Base-by-base conservation (phyloP, 2,797 vertebrate species). In the Pitangus sulphuratus region DNA sequence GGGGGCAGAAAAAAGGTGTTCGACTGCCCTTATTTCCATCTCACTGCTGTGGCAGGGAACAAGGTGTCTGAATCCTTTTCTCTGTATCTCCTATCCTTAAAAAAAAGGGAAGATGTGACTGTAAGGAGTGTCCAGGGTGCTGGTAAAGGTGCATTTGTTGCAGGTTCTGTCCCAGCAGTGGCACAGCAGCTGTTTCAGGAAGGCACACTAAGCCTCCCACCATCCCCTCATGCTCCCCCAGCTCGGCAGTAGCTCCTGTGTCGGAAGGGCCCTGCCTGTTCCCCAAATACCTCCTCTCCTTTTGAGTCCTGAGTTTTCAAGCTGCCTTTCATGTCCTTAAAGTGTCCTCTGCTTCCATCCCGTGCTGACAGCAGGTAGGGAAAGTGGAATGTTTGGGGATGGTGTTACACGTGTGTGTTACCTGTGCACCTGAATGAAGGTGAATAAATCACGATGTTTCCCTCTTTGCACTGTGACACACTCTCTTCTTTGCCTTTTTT, bases 81-180 rank as follows among this genome's bases (percentile, higher is more conserved):
- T 89, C 35, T 69, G 2, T 61, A 11, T 68, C 45, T 68, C 22
- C 45, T 70, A 3, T 25, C 28, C 35, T 60, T 21, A 2, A n/a
- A 44, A 35, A 39, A 21, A 31, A 13, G 28, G 33, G 11, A 42
- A 13, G 75, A 5, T 10, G 3, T 6, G n/a, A 42, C 30, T 20
- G 4, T 64, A 9, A 25, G 50, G n/a, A 39, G 4, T 5, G 14
- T 66, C 68, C 22, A 33, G 31, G 39, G 51, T 66, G 11, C 0
- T 2, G 6, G 26, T 54, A 1, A 4, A 0, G 1, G 24, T 56
- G 45, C 24, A 0, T 45, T 40, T 47, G 70, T 71, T 79, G 30
- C 1, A 26, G 57, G 9, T 60, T 60, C 66, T 51, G 22, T 44
- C 50, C 39, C 31, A 17, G 62, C 76, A 42, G 37, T 21, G 51